These are phyloP conservation scores for Oryzaephilus surinamensis DNA, from an alignment of 1,140 invertebrate genomes.

Conservation along the genomic window DNA sequence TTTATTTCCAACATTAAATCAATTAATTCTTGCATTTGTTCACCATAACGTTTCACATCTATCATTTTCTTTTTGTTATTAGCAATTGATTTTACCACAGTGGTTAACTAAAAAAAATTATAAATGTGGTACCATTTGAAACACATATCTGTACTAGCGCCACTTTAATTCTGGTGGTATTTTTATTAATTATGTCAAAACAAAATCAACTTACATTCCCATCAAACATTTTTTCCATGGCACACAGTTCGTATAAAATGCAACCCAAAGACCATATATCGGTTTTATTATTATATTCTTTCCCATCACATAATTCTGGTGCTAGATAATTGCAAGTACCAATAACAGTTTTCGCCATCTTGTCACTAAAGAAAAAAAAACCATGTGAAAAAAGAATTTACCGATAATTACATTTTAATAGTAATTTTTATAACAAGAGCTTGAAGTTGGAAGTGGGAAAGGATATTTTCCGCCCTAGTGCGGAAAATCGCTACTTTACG, in stretches of 20 bases:
- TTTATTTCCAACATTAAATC: slow-evolving; percentile 40
- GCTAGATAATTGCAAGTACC: slow-evolving; percentile 81
- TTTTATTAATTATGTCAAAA: slow-evolving; percentile 1
- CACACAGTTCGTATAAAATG: slow-evolving; percentile 64
- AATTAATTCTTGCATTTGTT: slow-evolving; percentile 41
- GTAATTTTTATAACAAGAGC: neutral
- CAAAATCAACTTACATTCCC: slow-evolving; percentile 37
- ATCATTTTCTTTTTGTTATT: slow-evolving; percentile 40
- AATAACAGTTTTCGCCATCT: slow-evolving; percentile 47
- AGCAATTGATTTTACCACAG: slow-evolving; percentile 42
- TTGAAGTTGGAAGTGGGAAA: too few relatives aligned
- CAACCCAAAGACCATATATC: slow-evolving; percentile 84
- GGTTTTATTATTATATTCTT: slow-evolving; percentile 61
- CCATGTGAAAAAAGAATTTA: too few relatives aligned
- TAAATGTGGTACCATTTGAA: too few relatives aligned
- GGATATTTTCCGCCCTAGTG: too few relatives aligned
- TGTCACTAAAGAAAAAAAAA: slow-evolving; percentile 31
- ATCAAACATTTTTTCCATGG: slow-evolving; percentile 45
- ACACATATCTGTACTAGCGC: too few relatives aligned
- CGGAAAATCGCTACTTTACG: too few relatives aligned
- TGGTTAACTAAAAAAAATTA: slow-evolving; percentile 31
- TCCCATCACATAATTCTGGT: slow-evolving; percentile 70
- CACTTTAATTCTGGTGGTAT: too few relatives aligned
- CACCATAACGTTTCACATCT: slow-evolving; percentile 37
- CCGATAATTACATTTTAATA: neutral